A percentile compares a stretch with the other conserved stretches of the same genome.
These are phyloP conservation scores for Eledone cirrhosa DNA, from an alignment of 2,888 invertebrate species.

Conservation along the genomic window DNA sequence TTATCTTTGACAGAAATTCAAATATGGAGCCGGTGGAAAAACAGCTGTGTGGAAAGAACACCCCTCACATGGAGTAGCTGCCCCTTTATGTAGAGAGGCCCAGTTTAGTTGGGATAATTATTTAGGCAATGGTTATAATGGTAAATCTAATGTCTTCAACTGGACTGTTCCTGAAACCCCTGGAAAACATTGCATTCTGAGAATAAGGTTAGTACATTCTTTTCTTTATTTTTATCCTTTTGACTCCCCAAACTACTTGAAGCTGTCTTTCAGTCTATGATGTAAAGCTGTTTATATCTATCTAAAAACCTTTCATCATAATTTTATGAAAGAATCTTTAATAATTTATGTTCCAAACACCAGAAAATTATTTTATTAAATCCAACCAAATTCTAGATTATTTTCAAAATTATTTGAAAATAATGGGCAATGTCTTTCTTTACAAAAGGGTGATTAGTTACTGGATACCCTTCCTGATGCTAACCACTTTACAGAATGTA, in stretches of 20 bases:
- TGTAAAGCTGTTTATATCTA: neutral
- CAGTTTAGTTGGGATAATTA: conserved; percentile 65
- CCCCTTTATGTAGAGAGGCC: conserved; percentile 65
- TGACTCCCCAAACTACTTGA: neutral
- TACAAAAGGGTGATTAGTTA: no score
- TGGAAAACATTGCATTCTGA: conserved; percentile 60
- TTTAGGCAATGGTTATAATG: conserved; percentile 63
- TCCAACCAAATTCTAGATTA: no score
- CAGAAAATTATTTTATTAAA: no score
- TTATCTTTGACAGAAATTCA: no score
- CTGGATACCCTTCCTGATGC: no score
- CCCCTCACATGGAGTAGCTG: conserved; percentile 58
- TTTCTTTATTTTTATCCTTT: neutral
- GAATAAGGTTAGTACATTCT: conserved; percentile 56
- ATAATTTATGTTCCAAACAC: no score
- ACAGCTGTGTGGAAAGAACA: conserved; percentile 58
- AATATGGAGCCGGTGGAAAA: conserved; percentile 35
- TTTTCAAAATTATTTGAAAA: no score
- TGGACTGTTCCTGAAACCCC: conserved; percentile 64
- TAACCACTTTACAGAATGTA: no score
- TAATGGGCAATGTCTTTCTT: no score
- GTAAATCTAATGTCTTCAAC: conserved; percentile 61
- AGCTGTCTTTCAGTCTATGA: neutral
- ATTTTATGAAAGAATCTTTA: no score
- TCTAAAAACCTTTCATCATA: no score